Evolutionary conservation across 2,113 vertebrate species (phyloP).

Genomic region (Anarrhichthys ocellatus): DNA sequence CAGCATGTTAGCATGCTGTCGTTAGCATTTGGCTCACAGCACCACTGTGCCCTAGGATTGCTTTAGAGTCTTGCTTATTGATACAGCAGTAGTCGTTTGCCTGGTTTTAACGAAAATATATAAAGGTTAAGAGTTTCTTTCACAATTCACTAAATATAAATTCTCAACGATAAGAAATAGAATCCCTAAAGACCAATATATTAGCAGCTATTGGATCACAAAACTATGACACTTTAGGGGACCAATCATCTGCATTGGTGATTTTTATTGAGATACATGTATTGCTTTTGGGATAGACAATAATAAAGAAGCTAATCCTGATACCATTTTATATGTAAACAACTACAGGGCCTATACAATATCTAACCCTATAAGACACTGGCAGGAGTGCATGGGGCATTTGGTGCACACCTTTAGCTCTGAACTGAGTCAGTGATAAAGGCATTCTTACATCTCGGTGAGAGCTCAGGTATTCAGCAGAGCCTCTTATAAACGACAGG

Average conservation of each 20-base stretch:
- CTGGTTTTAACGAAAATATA: neutral
- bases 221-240: constrained; percentile 5
- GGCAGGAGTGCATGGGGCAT: neutral
- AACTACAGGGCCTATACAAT: neutral
- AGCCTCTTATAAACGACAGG: constrained; percentile 31
- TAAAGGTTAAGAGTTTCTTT: neutral
- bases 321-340: constrained; percentile 8
- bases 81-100: neutral
- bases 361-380: constrained; percentile 1
- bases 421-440: constrained; percentile 31
- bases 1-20: neutral
- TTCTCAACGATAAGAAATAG: neutral
- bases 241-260: neutral
- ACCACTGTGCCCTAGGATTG: neutral
- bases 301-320: neutral
- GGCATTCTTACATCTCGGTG: constrained; percentile 15
- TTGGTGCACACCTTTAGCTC: constrained; percentile 14
- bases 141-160: neutral
- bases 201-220: neutral
- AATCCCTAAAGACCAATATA: neutral
- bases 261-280: neutral
- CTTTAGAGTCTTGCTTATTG: neutral
- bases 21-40: neutral
- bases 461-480: constrained; percentile 15
- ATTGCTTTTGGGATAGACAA: neutral